Evolutionary conservation across 2,888 invertebrate species (phyloP).

Genomic region (Drosophila affinis): DNA sequence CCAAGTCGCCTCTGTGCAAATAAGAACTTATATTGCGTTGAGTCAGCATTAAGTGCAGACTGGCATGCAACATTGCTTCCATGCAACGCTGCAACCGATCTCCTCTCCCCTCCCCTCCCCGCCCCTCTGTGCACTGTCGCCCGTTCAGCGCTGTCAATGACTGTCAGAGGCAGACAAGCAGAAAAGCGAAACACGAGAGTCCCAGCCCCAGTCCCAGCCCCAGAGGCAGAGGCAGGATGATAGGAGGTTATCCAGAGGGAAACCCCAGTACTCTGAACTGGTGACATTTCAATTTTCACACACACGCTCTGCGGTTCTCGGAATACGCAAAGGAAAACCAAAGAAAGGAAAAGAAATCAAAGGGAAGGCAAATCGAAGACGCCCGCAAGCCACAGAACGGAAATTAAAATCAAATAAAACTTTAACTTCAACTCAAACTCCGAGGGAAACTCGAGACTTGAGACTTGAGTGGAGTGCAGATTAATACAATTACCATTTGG

Average conservation of each 20-base stretch:
- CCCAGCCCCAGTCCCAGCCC: no score
- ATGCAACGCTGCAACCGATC: conserved; percentile 58
- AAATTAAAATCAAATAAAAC: conserved; percentile 73
- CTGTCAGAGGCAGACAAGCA: conserved; percentile 64
- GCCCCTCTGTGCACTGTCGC: neutral
- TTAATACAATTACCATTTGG: conserved; percentile 34
- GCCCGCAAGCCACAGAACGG: conserved; percentile 48
- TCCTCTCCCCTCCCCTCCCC: neutral
- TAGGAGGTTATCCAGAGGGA: conserved; percentile 1
- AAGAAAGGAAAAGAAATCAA: conserved; percentile 32
- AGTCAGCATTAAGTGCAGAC: conserved; percentile 73
- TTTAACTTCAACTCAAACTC: conserved; percentile 25
- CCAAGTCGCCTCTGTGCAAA: conserved; percentile 56
- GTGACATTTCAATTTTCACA: conserved; percentile 71
- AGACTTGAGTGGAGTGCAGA: conserved; percentile 36
- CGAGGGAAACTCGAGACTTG: conserved; percentile 27
- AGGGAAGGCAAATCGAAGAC: conserved; percentile 26
- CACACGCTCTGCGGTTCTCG: conserved; percentile 54
- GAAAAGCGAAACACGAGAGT: conserved; percentile 62
- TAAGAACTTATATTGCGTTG: conserved; percentile 66
- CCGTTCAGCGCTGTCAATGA: conserved; percentile 64
- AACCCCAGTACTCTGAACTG: conserved; percentile 35
- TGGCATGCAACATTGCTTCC: conserved; percentile 71
- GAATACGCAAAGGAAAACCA: conserved; percentile 24
- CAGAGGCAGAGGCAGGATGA: neutral